phyloP scores from a whole-genome alignment of 2,888 invertebrate genomes.

The Morpho helenor region DNA sequence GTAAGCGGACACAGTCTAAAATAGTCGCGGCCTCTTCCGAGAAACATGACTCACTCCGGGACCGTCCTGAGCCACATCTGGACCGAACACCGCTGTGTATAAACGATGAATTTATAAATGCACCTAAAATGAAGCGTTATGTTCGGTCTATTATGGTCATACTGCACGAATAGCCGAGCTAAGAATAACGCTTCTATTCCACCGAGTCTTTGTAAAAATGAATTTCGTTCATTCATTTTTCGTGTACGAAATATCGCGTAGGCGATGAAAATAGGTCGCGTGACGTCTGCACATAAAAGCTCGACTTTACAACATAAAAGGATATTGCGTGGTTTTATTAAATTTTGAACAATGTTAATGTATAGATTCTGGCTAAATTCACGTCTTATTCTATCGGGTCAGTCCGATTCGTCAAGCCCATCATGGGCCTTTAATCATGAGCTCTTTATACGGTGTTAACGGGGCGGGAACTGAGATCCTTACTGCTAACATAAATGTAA shows the following conservation, averaged over 20 bases:
- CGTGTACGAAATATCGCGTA: constrained; percentile 4
- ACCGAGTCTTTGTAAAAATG: constrained; percentile 9
- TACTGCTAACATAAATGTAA: too few species aligned
- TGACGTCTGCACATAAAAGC: constrained; percentile 14
- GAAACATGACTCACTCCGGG: constrained; percentile 67
- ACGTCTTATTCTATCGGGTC: too few species aligned
- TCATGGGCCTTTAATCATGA: too few species aligned
- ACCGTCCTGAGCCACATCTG: constrained; percentile 68
- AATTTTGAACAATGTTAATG: too few species aligned
- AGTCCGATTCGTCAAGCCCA: too few species aligned
- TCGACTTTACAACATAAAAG: background rate
- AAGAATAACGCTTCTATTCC: constrained; percentile 15
- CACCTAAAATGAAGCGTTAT: constrained; percentile 34
- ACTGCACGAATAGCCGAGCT: constrained; percentile 10
- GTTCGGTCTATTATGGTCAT: constrained; percentile 25
- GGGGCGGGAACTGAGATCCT: too few species aligned
- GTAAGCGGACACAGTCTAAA: constrained; percentile 77
- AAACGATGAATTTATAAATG: constrained; percentile 40
- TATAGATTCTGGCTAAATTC: too few species aligned
- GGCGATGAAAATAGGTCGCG: constrained; percentile 13
- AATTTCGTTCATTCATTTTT: constrained; percentile 17
- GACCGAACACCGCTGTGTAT: constrained; percentile 44
- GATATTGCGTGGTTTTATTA: background rate
- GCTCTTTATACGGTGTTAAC: too few species aligned
- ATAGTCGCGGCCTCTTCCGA: constrained; percentile 74